phyloP scores from a whole-genome alignment of 1,140 invertebrate species.

The Scaptomyza graminum region DNA sequence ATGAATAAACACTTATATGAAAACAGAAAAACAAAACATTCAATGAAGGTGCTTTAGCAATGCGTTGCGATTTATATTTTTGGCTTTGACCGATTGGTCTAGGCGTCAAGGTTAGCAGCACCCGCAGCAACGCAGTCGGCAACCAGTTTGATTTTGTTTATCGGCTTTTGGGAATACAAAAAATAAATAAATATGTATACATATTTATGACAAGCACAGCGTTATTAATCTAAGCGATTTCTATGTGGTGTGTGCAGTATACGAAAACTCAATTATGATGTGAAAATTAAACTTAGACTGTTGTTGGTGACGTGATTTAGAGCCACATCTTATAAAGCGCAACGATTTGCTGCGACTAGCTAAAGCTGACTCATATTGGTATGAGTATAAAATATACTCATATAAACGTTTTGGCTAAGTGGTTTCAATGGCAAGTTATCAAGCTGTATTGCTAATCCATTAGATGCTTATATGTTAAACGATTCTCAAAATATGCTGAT shows the following conservation, averaged over 20 bases:
- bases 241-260: background rate
- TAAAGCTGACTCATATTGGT: constrained; percentile 29
- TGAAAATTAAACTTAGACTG: too few species aligned
- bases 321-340: constrained; percentile 27
- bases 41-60: constrained; percentile 18
- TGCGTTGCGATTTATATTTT: constrained; percentile 25
- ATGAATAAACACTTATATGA: background rate
- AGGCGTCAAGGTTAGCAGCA: constrained; percentile 59
- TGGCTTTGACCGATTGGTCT: constrained; percentile 66
- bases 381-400: constrained; percentile 11
- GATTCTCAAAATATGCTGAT: constrained; percentile 53
- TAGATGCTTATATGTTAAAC: constrained; percentile 51
- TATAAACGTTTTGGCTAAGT: constrained; percentile 42
- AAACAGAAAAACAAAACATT: constrained; percentile 6
- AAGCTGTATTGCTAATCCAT: constrained; percentile 48
- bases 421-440: constrained; percentile 68
- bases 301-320: constrained; percentile 61
- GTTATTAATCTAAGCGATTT: constrained; percentile 20
- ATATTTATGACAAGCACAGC: constrained; percentile 4
- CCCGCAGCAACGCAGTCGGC: constrained; percentile 11
- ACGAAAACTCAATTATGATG: background rate
- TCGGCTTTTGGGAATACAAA: background rate
- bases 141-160: constrained; percentile 28
- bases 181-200: background rate
- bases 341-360: constrained; percentile 1